phyloP scores from a whole-genome alignment of 2,797 vertebrate species.

The Anguilla marmorata region DNA sequence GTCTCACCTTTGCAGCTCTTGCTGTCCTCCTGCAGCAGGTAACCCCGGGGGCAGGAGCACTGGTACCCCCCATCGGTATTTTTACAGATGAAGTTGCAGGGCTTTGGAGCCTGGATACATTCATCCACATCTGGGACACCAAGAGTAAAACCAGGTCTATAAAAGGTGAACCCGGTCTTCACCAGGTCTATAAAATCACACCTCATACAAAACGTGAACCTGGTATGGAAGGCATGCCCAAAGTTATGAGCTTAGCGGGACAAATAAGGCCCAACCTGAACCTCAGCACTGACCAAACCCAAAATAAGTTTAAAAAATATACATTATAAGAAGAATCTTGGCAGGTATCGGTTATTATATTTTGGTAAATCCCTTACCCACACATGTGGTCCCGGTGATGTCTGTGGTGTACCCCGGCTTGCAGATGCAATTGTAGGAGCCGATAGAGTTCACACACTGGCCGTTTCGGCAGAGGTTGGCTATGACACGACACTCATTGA shows the following conservation, averaged over 20 bases:
- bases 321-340: background rate
- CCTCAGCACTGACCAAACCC: background rate
- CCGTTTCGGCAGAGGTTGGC: constrained; percentile 90
- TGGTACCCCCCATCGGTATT: constrained; percentile 93
- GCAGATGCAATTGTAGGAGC: constrained; percentile 87
- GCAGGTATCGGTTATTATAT: background rate
- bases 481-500: constrained; percentile 95
- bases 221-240: background rate
- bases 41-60: constrained; percentile 94
- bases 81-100: constrained; percentile 99
- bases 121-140: constrained; percentile 87
- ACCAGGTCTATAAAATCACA: background rate
- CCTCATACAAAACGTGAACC: background rate
- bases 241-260: background rate
- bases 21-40: constrained; percentile 90
- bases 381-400: constrained; percentile 82
- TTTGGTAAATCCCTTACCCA: constrained; percentile 75
- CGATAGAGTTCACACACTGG: constrained; percentile 84
- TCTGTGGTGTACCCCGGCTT: constrained; percentile 88
- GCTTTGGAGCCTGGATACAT: constrained; percentile 92
- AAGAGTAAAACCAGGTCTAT: background rate
- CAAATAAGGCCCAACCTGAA: background rate
- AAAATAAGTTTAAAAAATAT: background rate
- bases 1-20: constrained; percentile 94
- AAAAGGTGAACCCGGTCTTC: background rate